These are phyloP conservation scores for Adelognathus sp. DNA, from an alignment of 2,888 invertebrate species.

Conservation along the genomic window DNA sequence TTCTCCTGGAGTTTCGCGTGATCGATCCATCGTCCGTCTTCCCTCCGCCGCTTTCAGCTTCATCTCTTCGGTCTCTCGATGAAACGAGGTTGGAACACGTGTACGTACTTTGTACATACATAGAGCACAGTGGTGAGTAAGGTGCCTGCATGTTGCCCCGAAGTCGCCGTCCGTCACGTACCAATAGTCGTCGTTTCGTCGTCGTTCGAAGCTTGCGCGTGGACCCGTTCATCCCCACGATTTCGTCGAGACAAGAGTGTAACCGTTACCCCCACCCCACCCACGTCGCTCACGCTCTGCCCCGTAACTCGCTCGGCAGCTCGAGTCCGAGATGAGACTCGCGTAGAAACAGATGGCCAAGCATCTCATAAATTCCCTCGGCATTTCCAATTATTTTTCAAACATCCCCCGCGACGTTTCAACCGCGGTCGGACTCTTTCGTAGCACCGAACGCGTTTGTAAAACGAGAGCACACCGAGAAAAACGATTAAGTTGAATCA, in stretches of 20 bases:
- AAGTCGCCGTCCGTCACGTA: constrained; percentile 49
- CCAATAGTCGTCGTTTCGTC: constrained; percentile 50
- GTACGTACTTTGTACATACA: constrained; percentile 40
- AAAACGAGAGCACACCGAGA: background rate
- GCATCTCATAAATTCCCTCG: constrained; percentile 49
- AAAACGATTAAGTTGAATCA: too few relatives aligned
- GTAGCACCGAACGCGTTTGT: background rate
- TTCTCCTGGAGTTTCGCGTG: constrained; percentile 25
- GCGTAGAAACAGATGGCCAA: constrained; percentile 43
- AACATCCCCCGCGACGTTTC: constrained; percentile 3
- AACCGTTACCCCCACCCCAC: constrained; percentile 29
- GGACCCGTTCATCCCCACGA: background rate
- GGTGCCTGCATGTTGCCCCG: constrained; percentile 24
- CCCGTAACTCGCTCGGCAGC: background rate
- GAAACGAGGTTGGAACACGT: constrained; percentile 32
- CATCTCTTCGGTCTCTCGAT: constrained; percentile 3
- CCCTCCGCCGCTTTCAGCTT: background rate
- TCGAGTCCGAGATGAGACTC: constrained; percentile 41
- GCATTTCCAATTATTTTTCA: constrained; percentile 52
- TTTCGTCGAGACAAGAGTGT: constrained; percentile 30
- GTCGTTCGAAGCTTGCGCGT: constrained; percentile 19
- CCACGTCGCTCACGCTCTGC: constrained; percentile 19
- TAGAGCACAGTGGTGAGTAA: background rate
- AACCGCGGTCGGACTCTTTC: background rate
- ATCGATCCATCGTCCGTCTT: constrained; percentile 40